Evolutionary conservation across 2,113 vertebrate genomes (phyloP).

Genomic region (Megalops atlanticus): DNA sequence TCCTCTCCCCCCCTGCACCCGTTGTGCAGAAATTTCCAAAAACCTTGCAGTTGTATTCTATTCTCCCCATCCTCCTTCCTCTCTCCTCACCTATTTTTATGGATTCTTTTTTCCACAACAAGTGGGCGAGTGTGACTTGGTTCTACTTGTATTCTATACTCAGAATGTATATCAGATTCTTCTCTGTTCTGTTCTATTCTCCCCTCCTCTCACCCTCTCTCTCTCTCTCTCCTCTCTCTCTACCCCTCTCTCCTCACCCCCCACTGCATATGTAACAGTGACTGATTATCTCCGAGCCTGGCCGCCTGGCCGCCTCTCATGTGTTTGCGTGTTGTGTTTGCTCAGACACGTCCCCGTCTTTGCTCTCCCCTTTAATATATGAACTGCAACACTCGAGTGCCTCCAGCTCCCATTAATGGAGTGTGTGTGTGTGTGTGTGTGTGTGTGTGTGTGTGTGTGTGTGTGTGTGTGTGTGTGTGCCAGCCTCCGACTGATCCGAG

Average conservation of each 20-base stretch:
- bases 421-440: not conserved
- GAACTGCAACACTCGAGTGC: slow-evolving; percentile 57
- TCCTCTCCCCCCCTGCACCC: not conserved
- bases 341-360: slow-evolving; percentile 16
- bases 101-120: too few species aligned
- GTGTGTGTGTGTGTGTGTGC: slow-evolving; percentile 67
- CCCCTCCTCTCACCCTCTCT: slow-evolving; percentile 15
- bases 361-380: slow-evolving; percentile 59
- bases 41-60: too few species aligned
- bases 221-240: slow-evolving; percentile 23
- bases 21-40: too few species aligned
- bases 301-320: slow-evolving; percentile 24
- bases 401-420: slow-evolving; percentile 58
- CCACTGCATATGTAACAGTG: slow-evolving; percentile 29
- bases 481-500: slow-evolving; percentile 42
- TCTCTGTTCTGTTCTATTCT: not conserved
- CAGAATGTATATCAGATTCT: too few species aligned
- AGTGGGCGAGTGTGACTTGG: too few species aligned
- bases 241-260: slow-evolving; percentile 10
- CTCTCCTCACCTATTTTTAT: too few species aligned
- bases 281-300: slow-evolving; percentile 36
- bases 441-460: not conserved
- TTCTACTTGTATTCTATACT: not conserved
- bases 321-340: slow-evolving; percentile 58
- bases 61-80: not conserved